phyloP scores from a whole-genome alignment of 2,888 invertebrate species.

The Drosophila subsilvestris region DNA sequence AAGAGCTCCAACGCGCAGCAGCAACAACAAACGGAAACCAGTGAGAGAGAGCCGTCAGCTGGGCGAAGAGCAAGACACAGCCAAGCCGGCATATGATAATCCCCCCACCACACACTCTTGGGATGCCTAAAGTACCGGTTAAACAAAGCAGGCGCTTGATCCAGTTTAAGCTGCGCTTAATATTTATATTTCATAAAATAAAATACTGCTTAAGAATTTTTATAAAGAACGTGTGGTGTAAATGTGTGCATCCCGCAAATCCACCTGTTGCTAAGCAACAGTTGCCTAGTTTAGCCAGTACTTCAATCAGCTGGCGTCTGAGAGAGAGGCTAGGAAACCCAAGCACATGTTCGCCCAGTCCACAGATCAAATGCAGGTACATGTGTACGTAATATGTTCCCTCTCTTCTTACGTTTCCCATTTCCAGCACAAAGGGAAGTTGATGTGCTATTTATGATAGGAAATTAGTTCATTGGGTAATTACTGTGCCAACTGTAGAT shows the following conservation, averaged over 20 bases:
- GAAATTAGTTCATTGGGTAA: neutral
- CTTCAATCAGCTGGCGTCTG: constrained; percentile 28
- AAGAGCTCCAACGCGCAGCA: constrained; percentile 48
- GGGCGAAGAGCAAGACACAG: constrained; percentile 6
- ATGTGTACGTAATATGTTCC: neutral
- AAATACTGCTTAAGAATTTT: neutral
- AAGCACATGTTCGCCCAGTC: constrained; percentile 21
- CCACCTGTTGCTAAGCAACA: neutral
- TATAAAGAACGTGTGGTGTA: neutral
- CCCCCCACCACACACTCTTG: neutral
- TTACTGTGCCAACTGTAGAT: neutral
- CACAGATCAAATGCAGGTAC: constrained; percentile 13
- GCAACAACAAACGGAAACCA: constrained; percentile 52
- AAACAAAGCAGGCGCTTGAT: neutral
- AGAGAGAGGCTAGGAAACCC: neutral
- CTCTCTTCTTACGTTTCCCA: neutral
- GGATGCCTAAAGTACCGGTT: neutral
- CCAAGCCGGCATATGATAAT: neutral
- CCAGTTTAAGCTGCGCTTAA: neutral
- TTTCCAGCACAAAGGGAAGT: neutral
- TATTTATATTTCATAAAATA: neutral
- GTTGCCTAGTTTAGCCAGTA: neutral
- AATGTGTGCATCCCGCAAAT: neutral
- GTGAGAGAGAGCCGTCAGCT: constrained; percentile 51
- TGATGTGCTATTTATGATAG: neutral